Conservation (phyloP, 2,797 vertebrate genomes). For the Rhadinocentrus ornatus region DNA sequence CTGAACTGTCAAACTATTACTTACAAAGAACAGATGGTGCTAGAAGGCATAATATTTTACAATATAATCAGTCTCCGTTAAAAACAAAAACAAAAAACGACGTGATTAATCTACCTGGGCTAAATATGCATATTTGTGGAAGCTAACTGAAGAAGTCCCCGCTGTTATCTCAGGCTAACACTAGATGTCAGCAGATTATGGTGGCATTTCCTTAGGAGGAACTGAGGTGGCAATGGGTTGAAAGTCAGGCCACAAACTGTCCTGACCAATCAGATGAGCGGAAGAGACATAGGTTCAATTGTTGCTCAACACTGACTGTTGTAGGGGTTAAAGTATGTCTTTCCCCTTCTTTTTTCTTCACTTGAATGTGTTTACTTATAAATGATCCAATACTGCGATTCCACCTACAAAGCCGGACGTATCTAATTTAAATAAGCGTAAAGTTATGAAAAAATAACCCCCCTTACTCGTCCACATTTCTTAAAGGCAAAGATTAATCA, state of each 20-base stretch:
- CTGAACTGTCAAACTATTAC: background rate
- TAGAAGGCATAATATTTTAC: slow-evolving; percentile 17
- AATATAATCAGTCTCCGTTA: slow-evolving; percentile 10
- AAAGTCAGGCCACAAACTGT: slow-evolving; percentile 81
- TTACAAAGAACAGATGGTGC: background rate
- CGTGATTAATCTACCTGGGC: slow-evolving; percentile 18
- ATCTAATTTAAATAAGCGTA: too few relatives aligned
- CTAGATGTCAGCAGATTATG: slow-evolving; percentile 77
- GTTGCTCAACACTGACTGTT: slow-evolving; percentile 1
- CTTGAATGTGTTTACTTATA: background rate
- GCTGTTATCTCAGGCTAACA: slow-evolving; percentile 55
- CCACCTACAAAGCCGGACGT: too few relatives aligned
- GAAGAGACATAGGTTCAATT: slow-evolving; percentile 52
- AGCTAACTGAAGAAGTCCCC: background rate
- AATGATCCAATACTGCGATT: background rate
- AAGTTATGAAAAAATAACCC: background rate
- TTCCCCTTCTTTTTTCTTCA: background rate
- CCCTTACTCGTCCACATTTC: background rate
- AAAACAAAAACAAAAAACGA: background rate
- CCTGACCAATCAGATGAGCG: slow-evolving; percentile 76
- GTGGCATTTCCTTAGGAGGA: slow-evolving; percentile 36
- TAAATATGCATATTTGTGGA: background rate
- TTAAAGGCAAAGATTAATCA: background rate
- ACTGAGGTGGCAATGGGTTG: slow-evolving; percentile 55
- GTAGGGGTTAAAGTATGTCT: background rate